Evolutionary conservation across 2,113 vertebrate species (phyloP), one percentile per base, ranked within the genome.

Genomic region (Chionomys nivalis): DNA sequence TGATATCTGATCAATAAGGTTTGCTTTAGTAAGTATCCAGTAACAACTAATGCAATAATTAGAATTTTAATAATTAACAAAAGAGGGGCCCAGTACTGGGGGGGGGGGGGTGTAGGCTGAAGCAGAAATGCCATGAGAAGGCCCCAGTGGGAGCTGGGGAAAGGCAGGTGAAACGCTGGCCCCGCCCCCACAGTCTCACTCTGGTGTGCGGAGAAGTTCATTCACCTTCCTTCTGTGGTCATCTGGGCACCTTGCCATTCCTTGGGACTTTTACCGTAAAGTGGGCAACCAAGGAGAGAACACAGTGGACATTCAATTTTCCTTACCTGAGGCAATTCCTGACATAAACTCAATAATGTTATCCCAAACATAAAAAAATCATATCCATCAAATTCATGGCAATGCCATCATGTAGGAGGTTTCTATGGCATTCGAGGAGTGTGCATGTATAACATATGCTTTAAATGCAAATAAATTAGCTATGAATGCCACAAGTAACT

Each of bases 391-490:
- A 7, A 66, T 8, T 87, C 39, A 61, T 13, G 42, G 72, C 36
- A 61, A 36, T 61, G 7, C 7, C 0, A 65, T 36, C 85, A 65
- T n/a, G 49, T 0, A 23, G 39, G 58, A 44, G 16, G 39, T 73
- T 47, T 88, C 81, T 42, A 44, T 19, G 42, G 61, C 13, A 63
- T 72, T 44, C 0, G 11, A 85, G 39, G 26, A 68, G 3, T 44
- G 17, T 16, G 39, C 75, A 49, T 47, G 61, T 14, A 58, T 78
- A 87, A 86, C 85, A 24, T 44, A 79, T 8, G 73, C 85, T n/a
- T 96, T 79, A 95, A 91, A 96, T 95, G 91, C 72, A 95, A 78
- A 95, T 94, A 91, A 94, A 95, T 95, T 70, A 88, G 87, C 47
- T 70, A 33, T 44, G 82, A 96, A 66, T 89, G 42, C 55, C 89